Percentiles rank a stretch among this genome's conserved stretches.
phyloP scores from a whole-genome alignment of 1,140 invertebrate genomes.

The Pygmarrhopalites habei region DNA sequence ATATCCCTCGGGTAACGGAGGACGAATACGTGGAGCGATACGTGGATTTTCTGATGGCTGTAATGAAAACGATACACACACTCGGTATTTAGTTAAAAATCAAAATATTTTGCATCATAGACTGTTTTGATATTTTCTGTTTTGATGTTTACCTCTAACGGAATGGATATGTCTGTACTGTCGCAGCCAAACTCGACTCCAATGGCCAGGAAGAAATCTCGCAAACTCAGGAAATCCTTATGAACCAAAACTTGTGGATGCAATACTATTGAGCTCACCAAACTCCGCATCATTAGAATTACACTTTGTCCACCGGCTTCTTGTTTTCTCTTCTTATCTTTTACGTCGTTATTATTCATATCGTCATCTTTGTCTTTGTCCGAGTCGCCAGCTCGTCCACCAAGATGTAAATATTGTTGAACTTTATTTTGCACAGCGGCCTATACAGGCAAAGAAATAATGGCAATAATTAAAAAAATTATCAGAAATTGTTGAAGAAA shows the following conservation, averaged over 20 bases:
- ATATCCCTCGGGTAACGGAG: neutral
- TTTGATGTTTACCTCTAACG: conserved; percentile 12
- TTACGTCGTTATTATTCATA: too few species aligned
- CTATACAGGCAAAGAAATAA: too few species aligned
- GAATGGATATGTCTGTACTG: conserved; percentile 15
- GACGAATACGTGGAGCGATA: neutral
- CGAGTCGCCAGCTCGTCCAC: too few species aligned
- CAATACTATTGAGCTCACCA: conserved; percentile 16
- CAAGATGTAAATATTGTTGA: too few species aligned
- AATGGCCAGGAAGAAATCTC: conserved; percentile 17
- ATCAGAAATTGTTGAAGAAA: too few species aligned
- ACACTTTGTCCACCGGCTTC: too few species aligned
- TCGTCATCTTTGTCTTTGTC: too few species aligned
- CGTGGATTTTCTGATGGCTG: neutral
- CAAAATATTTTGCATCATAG: neutral
- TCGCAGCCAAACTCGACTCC: conserved; percentile 14
- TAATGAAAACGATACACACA: neutral
- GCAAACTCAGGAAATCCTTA: conserved; percentile 12
- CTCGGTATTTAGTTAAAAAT: neutral
- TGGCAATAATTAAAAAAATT: too few species aligned
- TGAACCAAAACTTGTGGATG: conserved; percentile 26
- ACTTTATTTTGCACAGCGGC: too few species aligned
- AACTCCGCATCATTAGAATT: conserved; percentile 8
- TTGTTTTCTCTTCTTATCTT: too few species aligned
- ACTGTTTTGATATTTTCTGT: neutral